A percentile compares a stretch with the other conserved stretches of the same genome.
phyloP scores from a whole-genome alignment of 2,113 vertebrate genomes.

The Butastur rufipennis region DNA sequence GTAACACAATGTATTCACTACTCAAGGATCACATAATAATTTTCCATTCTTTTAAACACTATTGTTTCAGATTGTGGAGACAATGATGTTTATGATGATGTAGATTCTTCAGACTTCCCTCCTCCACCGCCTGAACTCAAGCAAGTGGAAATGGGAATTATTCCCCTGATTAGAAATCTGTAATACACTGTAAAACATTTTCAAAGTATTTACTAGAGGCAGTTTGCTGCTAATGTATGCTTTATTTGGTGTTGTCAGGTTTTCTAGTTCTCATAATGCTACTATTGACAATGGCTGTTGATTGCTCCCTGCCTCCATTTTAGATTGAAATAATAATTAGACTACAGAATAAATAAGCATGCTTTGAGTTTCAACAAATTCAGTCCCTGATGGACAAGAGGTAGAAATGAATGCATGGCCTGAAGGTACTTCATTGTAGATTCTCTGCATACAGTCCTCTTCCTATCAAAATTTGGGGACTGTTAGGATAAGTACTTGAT shows the following conservation, averaged over 20 bases:
- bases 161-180: not conserved
- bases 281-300: not conserved
- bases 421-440: not conserved
- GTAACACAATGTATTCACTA: not conserved
- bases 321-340: not conserved
- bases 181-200: not conserved
- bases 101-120: constrained; percentile 79
- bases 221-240: not conserved
- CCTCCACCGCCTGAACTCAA: constrained; percentile 58
- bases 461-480: not conserved
- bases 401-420: not conserved
- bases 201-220: not conserved
- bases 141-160: constrained; percentile 66
- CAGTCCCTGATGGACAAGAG: not conserved
- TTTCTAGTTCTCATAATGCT: not conserved
- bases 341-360: not conserved
- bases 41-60: not conserved
- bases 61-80: constrained; percentile 64
- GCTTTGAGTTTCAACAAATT: not conserved
- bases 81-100: constrained; percentile 86
- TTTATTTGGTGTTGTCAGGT: not conserved
- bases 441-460: not conserved
- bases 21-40: not conserved
- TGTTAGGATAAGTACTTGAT: not conserved
- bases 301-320: not conserved